Evolutionary conservation across 1,140 invertebrate genomes (phyloP), one percentile per base, ranked within the genome.

Genomic region (Teleopsis dalmanni): DNA sequence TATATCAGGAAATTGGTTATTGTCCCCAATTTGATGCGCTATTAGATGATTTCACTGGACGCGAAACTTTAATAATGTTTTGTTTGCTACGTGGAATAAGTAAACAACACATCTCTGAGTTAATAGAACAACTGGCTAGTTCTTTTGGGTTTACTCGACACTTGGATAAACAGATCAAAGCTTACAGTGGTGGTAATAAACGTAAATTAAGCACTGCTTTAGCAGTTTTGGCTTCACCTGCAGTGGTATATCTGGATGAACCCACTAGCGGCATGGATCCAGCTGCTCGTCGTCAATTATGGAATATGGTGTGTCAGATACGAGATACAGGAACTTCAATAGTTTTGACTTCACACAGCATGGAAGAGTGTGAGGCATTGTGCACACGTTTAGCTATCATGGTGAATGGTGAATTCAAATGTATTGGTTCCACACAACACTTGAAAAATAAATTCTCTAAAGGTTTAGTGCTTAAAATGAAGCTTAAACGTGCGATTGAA

Each of bases 171-270:
- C 55, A 74, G 62, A 76, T 81, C 16, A 71, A 70, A 53, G 77
- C 73, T 69, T 87, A 85, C 59, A 95, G 90, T 63, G 91, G 91
- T 10, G 95, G 95, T 1, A 98, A 96, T 57, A 96, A 95, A 66
- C 78, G 95, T 34, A 96, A 98, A 70, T 72, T 99, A 22, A 95
- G 89, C 55, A 91, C 93, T 33, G 93, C 93, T 0, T 82, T 99
- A 40, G 87, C 95, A 7, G 71, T 97, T 22, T 78, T 96, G 29
- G 92, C 91, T 14, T 84, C 93, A 74, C 88, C 91, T 4, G 79
- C 85, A 9, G 77, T 97, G 13, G 78, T 96, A 22, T 91, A 93
- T 62, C 72, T 97, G 53, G 93, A 91, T 70, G 87, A 90, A 69
- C 87, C 87, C 1, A 87, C 85, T 1, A 82, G 83, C 48, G 83